Percentiles rank a stretch among this genome's conserved stretches.
These are phyloP conservation scores for Catocala nupta DNA, from an alignment of 2,888 invertebrate species.

Conservation along the genomic window DNA sequence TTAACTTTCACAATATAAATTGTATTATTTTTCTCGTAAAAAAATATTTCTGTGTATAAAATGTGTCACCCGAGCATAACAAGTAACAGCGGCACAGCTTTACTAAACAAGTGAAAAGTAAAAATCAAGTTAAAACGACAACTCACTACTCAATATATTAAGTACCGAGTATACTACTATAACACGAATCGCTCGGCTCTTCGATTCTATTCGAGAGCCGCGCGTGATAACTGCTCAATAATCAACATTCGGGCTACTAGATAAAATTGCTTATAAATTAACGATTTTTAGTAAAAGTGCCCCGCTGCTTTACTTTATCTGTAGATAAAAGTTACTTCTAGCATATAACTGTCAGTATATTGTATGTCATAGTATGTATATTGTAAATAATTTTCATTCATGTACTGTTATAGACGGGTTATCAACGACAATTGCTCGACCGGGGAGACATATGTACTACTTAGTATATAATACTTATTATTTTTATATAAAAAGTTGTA, in stretches of 20 bases:
- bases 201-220: neutral
- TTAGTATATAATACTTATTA: conserved; percentile 79
- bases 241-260: conserved; percentile 32
- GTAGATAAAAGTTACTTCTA: conserved; percentile 84
- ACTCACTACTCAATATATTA: conserved; percentile 37
- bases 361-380: conserved; percentile 83
- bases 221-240: conserved; percentile 29
- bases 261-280: conserved; percentile 44
- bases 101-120: conserved; percentile 57
- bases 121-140: conserved; percentile 29
- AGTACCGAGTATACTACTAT: conserved; percentile 41
- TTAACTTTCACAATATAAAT: conserved; percentile 84
- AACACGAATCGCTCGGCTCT: conserved; percentile 26
- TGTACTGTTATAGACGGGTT: conserved; percentile 78
- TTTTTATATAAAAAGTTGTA: conserved; percentile 78
- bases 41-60: conserved; percentile 87
- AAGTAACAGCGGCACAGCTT: conserved; percentile 68
- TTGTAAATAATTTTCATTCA: conserved; percentile 84
- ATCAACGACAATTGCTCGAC: conserved; percentile 78
- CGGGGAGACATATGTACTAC: conserved; percentile 70
- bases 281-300: conserved; percentile 63
- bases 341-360: conserved; percentile 80
- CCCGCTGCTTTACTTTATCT: conserved; percentile 71
- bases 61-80: conserved; percentile 84
- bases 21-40: conserved; percentile 74